Evolutionary conservation across 1,140 invertebrate species (phyloP).

Genomic region (Conus betulinus): DNA sequence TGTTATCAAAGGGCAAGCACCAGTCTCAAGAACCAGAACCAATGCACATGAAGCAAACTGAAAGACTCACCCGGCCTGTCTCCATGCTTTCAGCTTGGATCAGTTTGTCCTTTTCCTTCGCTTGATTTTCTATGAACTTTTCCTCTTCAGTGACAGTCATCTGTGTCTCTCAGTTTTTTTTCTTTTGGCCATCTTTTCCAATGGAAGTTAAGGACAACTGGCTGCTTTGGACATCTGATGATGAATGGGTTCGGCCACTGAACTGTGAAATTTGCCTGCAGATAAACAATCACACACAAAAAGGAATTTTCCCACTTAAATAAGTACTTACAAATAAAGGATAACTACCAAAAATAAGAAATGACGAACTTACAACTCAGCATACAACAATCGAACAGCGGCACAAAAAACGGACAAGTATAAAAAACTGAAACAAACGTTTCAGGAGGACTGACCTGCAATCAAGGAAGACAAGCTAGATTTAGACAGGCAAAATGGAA

Average conservation of each 20-base stretch:
- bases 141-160: constrained; percentile 26
- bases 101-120: constrained; percentile 59
- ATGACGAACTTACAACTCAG: too few relatives aligned
- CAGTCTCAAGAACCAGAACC: neutral
- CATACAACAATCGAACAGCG: too few relatives aligned
- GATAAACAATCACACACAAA: neutral
- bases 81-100: constrained; percentile 67
- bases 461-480: too few relatives aligned
- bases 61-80: constrained; percentile 60
- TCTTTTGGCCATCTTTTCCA: neutral
- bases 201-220: constrained; percentile 10
- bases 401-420: too few relatives aligned
- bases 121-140: constrained; percentile 28
- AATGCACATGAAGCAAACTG: neutral
- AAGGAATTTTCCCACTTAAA: too few relatives aligned
- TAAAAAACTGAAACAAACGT: too few relatives aligned
- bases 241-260: constrained; percentile 49
- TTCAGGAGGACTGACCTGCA: too few relatives aligned
- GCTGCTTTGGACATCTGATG: constrained; percentile 41
- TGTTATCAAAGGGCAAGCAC: too few relatives aligned
- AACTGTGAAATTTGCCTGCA: constrained; percentile 61
- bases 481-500: too few relatives aligned
- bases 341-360: too few relatives aligned
- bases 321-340: too few relatives aligned
- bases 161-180: constrained; percentile 26